phyloP scores from a whole-genome alignment of 2,113 vertebrate species.

The Misgurnus anguillicaudatus region DNA sequence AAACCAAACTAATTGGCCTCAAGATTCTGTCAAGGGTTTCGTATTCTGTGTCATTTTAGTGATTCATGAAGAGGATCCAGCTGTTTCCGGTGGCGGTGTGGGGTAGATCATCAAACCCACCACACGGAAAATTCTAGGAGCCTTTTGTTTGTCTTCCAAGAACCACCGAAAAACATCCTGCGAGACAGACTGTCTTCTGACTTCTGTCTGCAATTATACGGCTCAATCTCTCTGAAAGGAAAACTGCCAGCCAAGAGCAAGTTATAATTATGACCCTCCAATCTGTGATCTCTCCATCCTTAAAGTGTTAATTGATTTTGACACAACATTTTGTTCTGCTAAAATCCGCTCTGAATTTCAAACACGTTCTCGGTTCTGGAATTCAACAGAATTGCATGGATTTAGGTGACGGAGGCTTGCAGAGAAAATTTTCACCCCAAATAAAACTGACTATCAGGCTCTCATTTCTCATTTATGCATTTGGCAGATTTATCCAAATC shows the following conservation, averaged over 20 bases:
- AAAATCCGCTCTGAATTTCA: constrained; percentile 52
- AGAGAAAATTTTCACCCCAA: too few relatives aligned
- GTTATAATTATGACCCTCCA: constrained; percentile 54
- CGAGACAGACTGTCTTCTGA: constrained; percentile 25
- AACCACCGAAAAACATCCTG: constrained; percentile 19
- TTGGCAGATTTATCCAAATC: not conserved
- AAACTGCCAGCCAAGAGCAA: constrained; percentile 44
- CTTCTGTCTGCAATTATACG: constrained; percentile 13
- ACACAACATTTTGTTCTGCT: constrained; percentile 49
- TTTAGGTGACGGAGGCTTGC: not conserved
- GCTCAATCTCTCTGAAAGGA: constrained; percentile 34
- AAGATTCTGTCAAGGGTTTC: not conserved
- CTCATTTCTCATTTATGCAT: too few relatives aligned
- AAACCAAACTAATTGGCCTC: not conserved
- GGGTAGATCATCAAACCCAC: constrained; percentile 23
- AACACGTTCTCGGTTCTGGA: constrained; percentile 42
- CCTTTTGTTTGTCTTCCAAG: constrained; percentile 23
- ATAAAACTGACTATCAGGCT: too few relatives aligned
- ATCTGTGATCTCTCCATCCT: constrained; percentile 47
- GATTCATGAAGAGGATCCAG: constrained; percentile 15
- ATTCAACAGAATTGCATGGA: constrained; percentile 34
- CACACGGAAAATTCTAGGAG: constrained; percentile 10
- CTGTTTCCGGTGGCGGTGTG: not conserved
- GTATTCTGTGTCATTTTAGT: constrained; percentile 4
- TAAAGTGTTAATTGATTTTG: constrained; percentile 52